Evolutionary conservation across 1,140 invertebrate species (phyloP).

Genomic region (Drosophila nigromelanica): DNA sequence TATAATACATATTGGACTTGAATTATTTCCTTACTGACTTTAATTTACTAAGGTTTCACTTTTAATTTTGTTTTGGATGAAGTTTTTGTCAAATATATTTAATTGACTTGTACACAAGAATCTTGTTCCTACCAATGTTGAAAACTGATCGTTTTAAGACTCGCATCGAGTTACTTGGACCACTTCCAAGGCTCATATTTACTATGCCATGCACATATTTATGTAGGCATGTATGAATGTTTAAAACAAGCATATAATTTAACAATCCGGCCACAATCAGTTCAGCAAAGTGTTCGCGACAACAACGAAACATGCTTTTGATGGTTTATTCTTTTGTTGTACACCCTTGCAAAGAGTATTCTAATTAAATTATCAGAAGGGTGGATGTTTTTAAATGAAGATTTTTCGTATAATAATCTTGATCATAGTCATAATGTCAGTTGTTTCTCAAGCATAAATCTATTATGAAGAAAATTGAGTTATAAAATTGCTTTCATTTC

Average conservation of each 20-base stretch:
- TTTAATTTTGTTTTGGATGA: too few species aligned
- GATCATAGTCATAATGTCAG: too few species aligned
- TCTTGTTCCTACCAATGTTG: not conserved
- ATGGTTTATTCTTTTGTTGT: not conserved
- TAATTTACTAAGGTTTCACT: too few species aligned
- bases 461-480: too few species aligned
- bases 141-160: conserved; percentile 16
- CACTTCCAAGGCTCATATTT: not conserved
- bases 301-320: conserved; percentile 25
- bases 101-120: too few species aligned
- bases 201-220: not conserved
- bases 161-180: not conserved
- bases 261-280: conserved; percentile 26
- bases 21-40: too few species aligned
- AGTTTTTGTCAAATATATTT: too few species aligned
- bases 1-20: too few species aligned
- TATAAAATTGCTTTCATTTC: too few species aligned
- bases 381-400: too few species aligned
- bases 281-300: conserved; percentile 11
- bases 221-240: not conserved
- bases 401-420: too few species aligned
- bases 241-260: conserved; percentile 27
- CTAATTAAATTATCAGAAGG: not conserved
- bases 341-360: not conserved
- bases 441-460: too few species aligned